These are phyloP conservation scores for Bubo scandiacus DNA, from an alignment of 2,113 vertebrate species.

Conservation along the genomic window DNA sequence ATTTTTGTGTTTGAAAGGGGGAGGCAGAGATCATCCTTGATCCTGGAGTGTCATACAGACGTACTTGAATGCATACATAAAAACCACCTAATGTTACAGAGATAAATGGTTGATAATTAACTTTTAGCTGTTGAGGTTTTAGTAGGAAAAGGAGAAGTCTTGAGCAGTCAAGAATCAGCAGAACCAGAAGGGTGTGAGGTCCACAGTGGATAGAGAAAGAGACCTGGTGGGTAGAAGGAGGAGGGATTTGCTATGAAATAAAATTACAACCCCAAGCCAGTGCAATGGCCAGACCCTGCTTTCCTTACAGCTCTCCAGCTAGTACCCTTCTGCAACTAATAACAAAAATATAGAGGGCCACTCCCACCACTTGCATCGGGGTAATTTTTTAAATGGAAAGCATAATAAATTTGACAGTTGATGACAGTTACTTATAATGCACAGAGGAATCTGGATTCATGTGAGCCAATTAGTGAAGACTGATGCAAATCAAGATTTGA, in stretches of 20 bases:
- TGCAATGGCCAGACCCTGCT: neutral
- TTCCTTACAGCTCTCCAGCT: neutral
- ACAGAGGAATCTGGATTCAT: neutral
- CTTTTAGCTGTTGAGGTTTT: neutral
- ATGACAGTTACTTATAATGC: neutral
- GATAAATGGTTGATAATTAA: neutral
- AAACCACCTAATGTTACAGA: neutral
- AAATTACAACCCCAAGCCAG: neutral
- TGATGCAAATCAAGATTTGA: neutral
- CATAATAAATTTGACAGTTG: neutral
- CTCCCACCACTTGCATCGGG: fast-evolving
- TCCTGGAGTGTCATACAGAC: neutral
- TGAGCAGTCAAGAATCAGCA: neutral
- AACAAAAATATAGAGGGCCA: neutral
- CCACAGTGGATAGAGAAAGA: neutral
- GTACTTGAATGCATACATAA: neutral
- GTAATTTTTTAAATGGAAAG: neutral
- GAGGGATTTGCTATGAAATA: neutral
- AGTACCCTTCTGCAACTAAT: neutral
- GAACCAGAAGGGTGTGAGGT: neutral
- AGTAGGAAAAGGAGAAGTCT: neutral
- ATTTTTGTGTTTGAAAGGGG: conserved; percentile 17
- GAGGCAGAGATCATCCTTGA: neutral
- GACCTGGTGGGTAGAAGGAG: neutral
- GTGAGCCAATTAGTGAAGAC: neutral